Conservation (phyloP, 2,888 invertebrate species). For the Morinoia aosen region DNA sequence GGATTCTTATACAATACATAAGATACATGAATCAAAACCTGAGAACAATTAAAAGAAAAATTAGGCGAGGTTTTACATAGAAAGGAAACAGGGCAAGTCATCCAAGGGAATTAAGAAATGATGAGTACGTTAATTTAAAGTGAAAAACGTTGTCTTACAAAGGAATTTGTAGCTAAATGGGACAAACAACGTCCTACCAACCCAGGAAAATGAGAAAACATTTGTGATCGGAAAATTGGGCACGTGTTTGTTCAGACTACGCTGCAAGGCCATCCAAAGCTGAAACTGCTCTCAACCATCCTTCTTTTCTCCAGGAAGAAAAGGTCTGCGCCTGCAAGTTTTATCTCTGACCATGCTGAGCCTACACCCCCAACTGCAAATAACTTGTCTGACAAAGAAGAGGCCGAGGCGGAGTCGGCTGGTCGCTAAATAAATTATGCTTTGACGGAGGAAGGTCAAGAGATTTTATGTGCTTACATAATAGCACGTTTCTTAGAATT, state of each 20-base stretch:
- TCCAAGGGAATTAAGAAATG: no score
- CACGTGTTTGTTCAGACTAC: not conserved
- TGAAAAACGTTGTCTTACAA: no score
- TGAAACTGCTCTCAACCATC: not conserved
- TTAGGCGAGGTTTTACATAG: no score
- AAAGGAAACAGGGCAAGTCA: no score
- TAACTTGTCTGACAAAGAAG: not conserved
- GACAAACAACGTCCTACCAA: not conserved
- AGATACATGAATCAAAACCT: no score
- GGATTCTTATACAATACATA: no score
- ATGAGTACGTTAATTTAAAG: no score
- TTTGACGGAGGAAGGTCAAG: not conserved
- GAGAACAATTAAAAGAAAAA: no score
- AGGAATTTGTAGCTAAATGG: not conserved
- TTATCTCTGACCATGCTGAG: not conserved
- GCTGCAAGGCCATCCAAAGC: not conserved
- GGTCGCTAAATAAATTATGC: not conserved
- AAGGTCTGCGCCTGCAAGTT: not conserved
- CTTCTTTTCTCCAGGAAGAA: not conserved
- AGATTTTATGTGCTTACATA: not conserved
- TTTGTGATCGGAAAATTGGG: not conserved
- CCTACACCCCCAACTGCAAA: not conserved
- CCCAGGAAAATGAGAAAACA: not conserved
- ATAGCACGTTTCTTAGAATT: not conserved
- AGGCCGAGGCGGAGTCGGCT: not conserved